A percentile compares a stretch with the other conserved stretches of the same genome.
Conservation (phyloP, 2,113 vertebrate genomes). For the Syngnathus typhle region DNA sequence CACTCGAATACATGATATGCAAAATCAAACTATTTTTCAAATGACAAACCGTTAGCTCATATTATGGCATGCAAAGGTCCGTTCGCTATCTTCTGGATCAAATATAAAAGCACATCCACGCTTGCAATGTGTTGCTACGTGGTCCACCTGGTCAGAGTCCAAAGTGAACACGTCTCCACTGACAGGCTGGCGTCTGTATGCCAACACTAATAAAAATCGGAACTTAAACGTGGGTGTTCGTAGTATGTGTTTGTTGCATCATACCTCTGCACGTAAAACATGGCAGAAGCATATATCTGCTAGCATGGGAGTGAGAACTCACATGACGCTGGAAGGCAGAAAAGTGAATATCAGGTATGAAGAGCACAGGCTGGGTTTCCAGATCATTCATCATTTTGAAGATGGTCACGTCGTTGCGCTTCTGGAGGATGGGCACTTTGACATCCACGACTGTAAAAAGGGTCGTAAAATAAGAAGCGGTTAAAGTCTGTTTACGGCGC, state of each 20-base stretch:
- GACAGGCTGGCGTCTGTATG: not conserved
- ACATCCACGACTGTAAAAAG: slow-evolving; percentile 75
- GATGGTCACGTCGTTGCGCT: slow-evolving; percentile 86
- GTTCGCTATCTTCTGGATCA: not conserved
- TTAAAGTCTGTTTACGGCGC: not conserved
- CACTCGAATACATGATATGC: too few relatives aligned
- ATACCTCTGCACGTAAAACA: not conserved
- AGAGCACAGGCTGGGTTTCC: slow-evolving; percentile 93
- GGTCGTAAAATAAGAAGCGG: not conserved
- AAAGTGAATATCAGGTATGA: slow-evolving; percentile 95
- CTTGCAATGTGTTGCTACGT: slow-evolving; percentile 7
- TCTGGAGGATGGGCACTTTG: slow-evolving; percentile 86
- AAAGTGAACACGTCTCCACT: not conserved
- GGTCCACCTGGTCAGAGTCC: slow-evolving; percentile 37
- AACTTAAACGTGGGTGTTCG: not conserved
- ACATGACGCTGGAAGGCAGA: slow-evolving; percentile 90
- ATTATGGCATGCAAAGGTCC: not conserved
- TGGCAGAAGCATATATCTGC: not conserved
- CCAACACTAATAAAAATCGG: slow-evolving; percentile 22
- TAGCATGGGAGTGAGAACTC: slow-evolving; percentile 53
- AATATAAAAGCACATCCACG: not conserved
- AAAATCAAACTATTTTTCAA: not conserved
- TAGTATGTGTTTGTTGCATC: not conserved
- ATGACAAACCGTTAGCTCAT: not conserved
- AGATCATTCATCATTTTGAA: slow-evolving; percentile 90